Conservation (phyloP, 2,888 invertebrate genomes). For the Melipona bicolor region DNA sequence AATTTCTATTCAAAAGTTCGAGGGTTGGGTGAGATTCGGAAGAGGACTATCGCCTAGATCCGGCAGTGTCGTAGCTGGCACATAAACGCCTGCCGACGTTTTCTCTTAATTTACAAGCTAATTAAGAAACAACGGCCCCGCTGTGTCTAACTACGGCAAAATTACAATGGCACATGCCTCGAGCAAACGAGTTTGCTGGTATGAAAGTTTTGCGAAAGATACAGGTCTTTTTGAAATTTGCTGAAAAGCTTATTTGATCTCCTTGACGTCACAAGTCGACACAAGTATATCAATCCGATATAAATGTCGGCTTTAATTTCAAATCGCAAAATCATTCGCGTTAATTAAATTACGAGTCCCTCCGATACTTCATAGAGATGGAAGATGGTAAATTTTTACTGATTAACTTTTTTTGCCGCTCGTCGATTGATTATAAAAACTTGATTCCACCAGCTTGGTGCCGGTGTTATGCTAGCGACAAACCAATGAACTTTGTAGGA, state of each 20-base stretch:
- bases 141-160: not conserved
- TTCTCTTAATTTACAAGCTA: conserved; percentile 17
- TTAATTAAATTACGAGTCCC: not conserved
- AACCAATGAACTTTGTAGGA: conserved; percentile 15
- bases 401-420: too few species aligned
- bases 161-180: not conserved
- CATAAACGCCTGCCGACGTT: conserved; percentile 21
- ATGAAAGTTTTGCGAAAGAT: not conserved
- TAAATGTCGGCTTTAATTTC: not conserved
- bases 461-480: conserved; percentile 6
- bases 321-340: not conserved
- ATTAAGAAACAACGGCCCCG: conserved; percentile 21
- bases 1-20: conserved; percentile 42
- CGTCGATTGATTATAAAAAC: too few species aligned
- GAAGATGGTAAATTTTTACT: too few species aligned
- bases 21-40: conserved; percentile 1
- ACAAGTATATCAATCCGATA: not conserved
- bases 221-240: too few species aligned
- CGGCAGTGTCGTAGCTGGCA: not conserved
- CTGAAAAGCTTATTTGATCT: not conserved
- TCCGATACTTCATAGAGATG: not conserved
- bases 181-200: not conserved
- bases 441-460: not conserved
- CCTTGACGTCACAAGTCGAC: too few species aligned
- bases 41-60: not conserved